Evolutionary conservation across 2,113 vertebrate genomes (phyloP).

Genomic region (Tympanuchus pallidicinctus): DNA sequence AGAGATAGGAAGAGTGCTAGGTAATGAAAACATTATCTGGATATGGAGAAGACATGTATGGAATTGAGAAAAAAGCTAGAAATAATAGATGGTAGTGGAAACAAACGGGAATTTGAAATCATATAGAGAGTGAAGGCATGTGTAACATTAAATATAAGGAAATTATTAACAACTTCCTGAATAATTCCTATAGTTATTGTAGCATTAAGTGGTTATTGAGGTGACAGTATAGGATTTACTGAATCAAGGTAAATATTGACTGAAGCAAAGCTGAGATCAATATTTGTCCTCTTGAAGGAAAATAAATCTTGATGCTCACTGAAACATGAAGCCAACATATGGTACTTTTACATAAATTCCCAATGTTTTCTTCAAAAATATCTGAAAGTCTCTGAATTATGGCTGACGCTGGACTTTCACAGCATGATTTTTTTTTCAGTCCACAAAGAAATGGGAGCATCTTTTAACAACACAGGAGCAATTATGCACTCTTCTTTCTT

Average conservation of each 20-base stretch:
- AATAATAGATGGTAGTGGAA: slow-evolving; percentile 21
- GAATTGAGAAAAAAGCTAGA: not conserved
- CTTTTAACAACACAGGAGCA: not conserved
- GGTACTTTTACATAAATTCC: slow-evolving; percentile 27
- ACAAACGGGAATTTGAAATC: slow-evolving; percentile 35
- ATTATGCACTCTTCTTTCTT: not conserved
- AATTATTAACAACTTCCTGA: slow-evolving; percentile 67
- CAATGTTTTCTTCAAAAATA: slow-evolving; percentile 55
- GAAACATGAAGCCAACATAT: slow-evolving; percentile 67
- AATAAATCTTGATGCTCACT: slow-evolving; percentile 69
- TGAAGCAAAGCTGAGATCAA: slow-evolving; percentile 66
- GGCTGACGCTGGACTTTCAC: not conserved
- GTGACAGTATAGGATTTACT: slow-evolving; percentile 67
- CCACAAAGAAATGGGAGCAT: not conserved
- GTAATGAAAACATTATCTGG: not conserved
- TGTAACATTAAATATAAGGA: slow-evolving; percentile 52
- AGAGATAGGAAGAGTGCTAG: not conserved
- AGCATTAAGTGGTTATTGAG: slow-evolving; percentile 63
- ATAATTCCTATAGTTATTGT: slow-evolving; percentile 60
- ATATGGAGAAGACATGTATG: not conserved
- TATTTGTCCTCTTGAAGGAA: slow-evolving; percentile 63
- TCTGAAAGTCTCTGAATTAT: slow-evolving; percentile 20
- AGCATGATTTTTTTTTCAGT: not conserved
- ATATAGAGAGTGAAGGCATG: slow-evolving; percentile 2
- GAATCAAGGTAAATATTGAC: slow-evolving; percentile 70